Conservation (phyloP, 2,888 invertebrate genomes). For the Caenorhabditis sp. region DNA sequence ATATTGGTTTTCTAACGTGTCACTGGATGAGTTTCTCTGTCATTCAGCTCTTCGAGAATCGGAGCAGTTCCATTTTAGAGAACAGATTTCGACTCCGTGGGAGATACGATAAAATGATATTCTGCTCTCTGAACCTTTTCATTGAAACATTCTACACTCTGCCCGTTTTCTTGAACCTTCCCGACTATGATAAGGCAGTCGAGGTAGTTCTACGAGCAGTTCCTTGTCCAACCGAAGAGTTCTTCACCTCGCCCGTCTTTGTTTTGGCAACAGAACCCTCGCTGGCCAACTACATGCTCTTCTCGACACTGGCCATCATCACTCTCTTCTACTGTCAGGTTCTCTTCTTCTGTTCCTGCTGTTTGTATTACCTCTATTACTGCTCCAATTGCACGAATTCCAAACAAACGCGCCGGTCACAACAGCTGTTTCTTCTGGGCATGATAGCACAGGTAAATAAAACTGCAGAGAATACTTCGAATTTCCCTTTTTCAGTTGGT, state of each 20-base stretch:
- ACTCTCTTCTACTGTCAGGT: neutral
- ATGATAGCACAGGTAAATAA: neutral
- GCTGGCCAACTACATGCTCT: neutral
- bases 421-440: neutral
- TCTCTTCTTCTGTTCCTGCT: conserved; percentile 1
- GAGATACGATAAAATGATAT: neutral
- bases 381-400: conserved; percentile 2
- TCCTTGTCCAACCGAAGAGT: conserved; percentile 7
- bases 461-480: neutral
- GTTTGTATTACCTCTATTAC: conserved; percentile 4
- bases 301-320: neutral
- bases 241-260: conserved; percentile 6
- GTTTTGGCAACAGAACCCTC: neutral
- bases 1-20: neutral
- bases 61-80: conserved; percentile 5
- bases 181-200: neutral
- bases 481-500: neutral
- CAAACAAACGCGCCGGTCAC: neutral
- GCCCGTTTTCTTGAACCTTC: neutral
- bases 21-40: conserved; percentile 7
- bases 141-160: neutral
- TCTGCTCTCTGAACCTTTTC: neutral
- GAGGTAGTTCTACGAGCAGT: neutral
- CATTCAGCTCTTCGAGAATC: neutral
- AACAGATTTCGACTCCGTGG: conserved; percentile 1